Conservation (phyloP, 2,888 invertebrate species). For the Metalampra italica region DNA sequence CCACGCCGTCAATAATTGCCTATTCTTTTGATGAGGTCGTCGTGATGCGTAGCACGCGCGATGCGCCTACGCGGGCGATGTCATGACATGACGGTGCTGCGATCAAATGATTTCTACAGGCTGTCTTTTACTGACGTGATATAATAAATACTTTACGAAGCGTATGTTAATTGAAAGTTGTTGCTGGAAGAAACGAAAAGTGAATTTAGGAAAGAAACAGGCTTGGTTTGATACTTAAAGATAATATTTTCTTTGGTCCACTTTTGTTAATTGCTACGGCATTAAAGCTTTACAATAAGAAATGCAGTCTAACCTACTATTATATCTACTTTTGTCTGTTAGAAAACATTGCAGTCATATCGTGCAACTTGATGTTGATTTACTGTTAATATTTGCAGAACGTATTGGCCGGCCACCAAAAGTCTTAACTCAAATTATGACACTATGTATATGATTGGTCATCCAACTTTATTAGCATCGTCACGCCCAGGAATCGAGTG, state of each 20-base stretch:
- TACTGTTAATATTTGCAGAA: not conserved
- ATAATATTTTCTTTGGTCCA: too few species aligned
- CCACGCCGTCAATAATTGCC: conserved; percentile 40
- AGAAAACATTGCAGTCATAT: not conserved
- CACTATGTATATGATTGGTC: not conserved
- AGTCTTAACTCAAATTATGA: not conserved
- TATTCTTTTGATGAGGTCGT: conserved; percentile 41
- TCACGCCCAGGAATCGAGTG: conserved; percentile 31
- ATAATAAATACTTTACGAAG: not conserved
- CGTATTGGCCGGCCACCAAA: too few species aligned
- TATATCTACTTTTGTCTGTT: not conserved
- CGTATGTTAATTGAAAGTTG: not conserved
- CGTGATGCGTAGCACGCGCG: conserved; percentile 50
- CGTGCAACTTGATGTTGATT: not conserved
- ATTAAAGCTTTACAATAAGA: too few species aligned
- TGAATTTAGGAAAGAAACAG: too few species aligned
- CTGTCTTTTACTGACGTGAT: not conserved
- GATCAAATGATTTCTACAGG: not conserved
- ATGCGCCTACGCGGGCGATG: conserved; percentile 40
- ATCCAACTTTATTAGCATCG: not conserved
- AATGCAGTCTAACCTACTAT: not conserved
- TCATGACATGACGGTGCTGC: conserved; percentile 15
- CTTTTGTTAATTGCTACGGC: too few species aligned
- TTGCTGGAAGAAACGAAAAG: too few species aligned
- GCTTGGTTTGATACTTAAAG: too few species aligned